These are phyloP conservation scores for Myripristis jacobus DNA, from an alignment of 2,797 vertebrate genomes.

Conservation along the genomic window DNA sequence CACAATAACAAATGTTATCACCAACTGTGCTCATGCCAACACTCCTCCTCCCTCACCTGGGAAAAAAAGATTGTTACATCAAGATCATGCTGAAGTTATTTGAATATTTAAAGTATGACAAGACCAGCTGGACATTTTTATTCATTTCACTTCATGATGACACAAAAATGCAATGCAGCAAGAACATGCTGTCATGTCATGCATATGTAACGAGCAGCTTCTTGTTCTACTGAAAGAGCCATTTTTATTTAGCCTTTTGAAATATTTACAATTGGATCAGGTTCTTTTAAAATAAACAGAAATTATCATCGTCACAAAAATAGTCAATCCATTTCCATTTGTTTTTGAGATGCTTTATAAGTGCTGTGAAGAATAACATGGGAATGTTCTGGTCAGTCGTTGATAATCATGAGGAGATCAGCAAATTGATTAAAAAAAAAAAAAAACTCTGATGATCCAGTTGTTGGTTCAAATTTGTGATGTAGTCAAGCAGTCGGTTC, in stretches of 20 bases:
- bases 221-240: slow-evolving; percentile 46
- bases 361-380: slow-evolving; percentile 32
- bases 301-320: slow-evolving; percentile 73
- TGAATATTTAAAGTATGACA: not conserved
- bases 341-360: slow-evolving; percentile 25
- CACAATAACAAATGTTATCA: no score
- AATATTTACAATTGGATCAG: slow-evolving; percentile 50
- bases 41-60: not conserved
- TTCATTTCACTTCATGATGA: slow-evolving; percentile 41
- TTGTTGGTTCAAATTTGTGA: slow-evolving; percentile 4
- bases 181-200: slow-evolving; percentile 22
- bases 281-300: slow-evolving; percentile 52
- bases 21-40: not conserved
- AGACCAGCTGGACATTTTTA: slow-evolving; percentile 26
- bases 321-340: slow-evolving; percentile 42
- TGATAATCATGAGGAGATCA: not conserved
- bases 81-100: slow-evolving; percentile 13
- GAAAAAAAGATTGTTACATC: not conserved
- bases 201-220: slow-evolving; percentile 35
- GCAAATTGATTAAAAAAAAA: no score
- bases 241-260: slow-evolving; percentile 62
- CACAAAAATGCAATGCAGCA: slow-evolving; percentile 42
- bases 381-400: slow-evolving; percentile 15
- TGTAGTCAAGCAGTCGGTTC: not conserved
- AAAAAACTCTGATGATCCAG: no score